These are phyloP conservation scores for Cygnus buccinator DNA, from an alignment of 2,113 vertebrate genomes.

Conservation along the genomic window DNA sequence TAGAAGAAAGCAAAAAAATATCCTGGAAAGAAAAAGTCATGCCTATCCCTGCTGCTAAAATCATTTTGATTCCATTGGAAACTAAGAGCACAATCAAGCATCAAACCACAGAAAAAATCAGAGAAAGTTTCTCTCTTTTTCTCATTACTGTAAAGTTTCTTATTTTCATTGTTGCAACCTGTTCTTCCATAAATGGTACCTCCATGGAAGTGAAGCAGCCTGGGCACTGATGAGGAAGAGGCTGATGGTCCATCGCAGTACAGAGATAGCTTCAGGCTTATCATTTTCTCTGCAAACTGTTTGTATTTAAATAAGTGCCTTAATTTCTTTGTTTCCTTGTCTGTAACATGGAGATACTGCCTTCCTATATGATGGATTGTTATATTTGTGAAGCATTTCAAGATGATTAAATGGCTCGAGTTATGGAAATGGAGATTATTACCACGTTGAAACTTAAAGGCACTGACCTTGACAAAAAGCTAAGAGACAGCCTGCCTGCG, in stretches of 20 bases:
- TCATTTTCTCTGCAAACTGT: neutral
- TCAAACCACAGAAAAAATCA: neutral
- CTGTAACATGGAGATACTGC: neutral
- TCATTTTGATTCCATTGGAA: neutral
- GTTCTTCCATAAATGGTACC: neutral
- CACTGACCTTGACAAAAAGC: constrained; percentile 36
- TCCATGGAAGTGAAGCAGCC: neutral
- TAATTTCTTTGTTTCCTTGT: neutral
- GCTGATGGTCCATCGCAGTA: neutral
- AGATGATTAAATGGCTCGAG: constrained; percentile 4
- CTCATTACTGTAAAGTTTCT: neutral
- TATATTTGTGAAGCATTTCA: neutral
- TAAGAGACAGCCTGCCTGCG: neutral
- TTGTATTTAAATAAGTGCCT: neutral
- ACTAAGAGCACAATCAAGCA: neutral
- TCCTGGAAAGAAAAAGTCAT: neutral
- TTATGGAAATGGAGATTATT: constrained; percentile 26
- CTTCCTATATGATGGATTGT: neutral
- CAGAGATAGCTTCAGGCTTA: neutral
- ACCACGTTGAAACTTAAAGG: neutral
- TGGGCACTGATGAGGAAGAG: neutral
- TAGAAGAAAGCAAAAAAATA: neutral
- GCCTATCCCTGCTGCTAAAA: neutral
- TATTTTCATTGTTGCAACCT: neutral
- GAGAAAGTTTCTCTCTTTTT: neutral